These are phyloP conservation scores for Syrista parreyssii DNA, from an alignment of 2,888 invertebrate genomes.

Conservation along the genomic window DNA sequence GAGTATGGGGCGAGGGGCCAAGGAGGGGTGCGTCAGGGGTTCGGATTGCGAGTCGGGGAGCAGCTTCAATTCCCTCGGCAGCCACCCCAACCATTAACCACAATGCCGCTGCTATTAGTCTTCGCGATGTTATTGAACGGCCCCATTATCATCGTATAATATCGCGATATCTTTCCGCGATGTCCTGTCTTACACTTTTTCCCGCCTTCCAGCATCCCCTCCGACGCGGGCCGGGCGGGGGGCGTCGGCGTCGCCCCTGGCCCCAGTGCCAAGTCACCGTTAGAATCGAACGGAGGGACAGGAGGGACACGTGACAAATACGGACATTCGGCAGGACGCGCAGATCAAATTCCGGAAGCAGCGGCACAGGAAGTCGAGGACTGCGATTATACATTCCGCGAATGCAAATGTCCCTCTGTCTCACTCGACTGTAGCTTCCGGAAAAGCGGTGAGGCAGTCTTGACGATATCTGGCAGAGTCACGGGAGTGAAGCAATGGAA, in stretches of 20 bases:
- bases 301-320: not conserved
- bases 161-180: constrained; percentile 46
- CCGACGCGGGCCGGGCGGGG: not conserved
- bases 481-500: not conserved
- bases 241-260: not conserved
- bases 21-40: not conserved
- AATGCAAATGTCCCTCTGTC: constrained; percentile 37
- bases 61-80: constrained; percentile 40
- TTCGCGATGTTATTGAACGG: constrained; percentile 48
- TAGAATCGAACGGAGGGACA: not conserved
- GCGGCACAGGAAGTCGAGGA: constrained; percentile 40
- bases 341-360: not conserved
- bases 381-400: constrained; percentile 49
- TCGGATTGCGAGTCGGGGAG: constrained; percentile 10
- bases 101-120: constrained; percentile 49
- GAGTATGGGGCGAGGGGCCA: constrained; percentile 28
- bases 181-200: constrained; percentile 1
- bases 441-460: constrained; percentile 26
- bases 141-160: constrained; percentile 50
- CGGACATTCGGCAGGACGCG: too few relatives aligned
- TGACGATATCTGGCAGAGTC: not conserved
- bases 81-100: constrained; percentile 45
- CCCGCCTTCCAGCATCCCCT: too few relatives aligned
- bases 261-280: not conserved
- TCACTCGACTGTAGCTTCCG: not conserved